Evolutionary conservation across 2,888 invertebrate species (phyloP), one percentile per base, ranked within the genome.

Genomic region (Atherix ibis): DNA sequence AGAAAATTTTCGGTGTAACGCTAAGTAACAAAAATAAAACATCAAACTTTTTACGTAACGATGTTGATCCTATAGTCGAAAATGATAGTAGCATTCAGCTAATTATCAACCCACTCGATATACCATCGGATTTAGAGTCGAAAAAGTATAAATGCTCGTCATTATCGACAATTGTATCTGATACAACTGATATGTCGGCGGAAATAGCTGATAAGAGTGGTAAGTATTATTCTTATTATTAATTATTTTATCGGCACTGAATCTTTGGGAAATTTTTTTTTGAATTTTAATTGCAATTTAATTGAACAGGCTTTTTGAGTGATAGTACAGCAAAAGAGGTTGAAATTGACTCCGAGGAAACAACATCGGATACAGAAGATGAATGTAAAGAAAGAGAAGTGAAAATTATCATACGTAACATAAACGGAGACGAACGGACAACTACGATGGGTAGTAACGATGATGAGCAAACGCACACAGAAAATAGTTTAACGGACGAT

Each of bases 61-160:
- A 44, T 27, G 37, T 34, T 8, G 24, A 35, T 32, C 34, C 36
- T 18, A 19, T 37, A 14, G 45, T 41, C 14, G 56, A 48, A 31
- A 38, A 38, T 15, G 18, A 32, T 1, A 58, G 64, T 13, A 68
- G 70, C 37, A 70, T 78, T 14, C 70, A 74, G 5, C 66, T 79
- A 26, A 70, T 76, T 35, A 70, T 79, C 27, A 79, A 79, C 48
- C 74, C 74, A 4, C 61, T 78, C 2, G 60, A 60, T 37, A 54
- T 51, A 42, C 52, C 58, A 0, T 48, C 53, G 5, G 61, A 59
- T 38, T 50, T 57, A 36, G 40, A 40, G 19, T 24, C 24, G 51
- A 53, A 31, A 27, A 40, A 44, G 29, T 38, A 47, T 52, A 45
- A 38, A 36, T 18, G 34, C 36, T 6, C 10, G 3, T 41, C 39